These are phyloP conservation scores for Fregata magnificens DNA, from an alignment of 2,113 vertebrate species.

Conservation along the genomic window DNA sequence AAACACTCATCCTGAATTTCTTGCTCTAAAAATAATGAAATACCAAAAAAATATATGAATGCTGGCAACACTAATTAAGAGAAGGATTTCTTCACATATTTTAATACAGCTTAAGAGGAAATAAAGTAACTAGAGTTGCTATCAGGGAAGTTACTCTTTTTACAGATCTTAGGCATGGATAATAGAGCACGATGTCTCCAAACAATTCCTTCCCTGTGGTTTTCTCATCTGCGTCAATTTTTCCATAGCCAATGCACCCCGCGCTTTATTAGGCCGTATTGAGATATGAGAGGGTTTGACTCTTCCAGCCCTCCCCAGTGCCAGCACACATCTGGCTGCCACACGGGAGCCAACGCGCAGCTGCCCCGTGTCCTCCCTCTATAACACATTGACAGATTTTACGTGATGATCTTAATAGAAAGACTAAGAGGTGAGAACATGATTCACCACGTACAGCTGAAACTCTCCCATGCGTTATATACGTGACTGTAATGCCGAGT, in stretches of 20 bases:
- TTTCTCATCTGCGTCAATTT: neutral
- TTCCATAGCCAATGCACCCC: neutral
- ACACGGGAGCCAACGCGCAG: neutral
- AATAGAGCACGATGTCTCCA: neutral
- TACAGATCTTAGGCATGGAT: neutral
- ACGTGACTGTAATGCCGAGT: fast-evolving
- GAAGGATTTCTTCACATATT: neutral
- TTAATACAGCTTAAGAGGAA: neutral
- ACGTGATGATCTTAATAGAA: neutral
- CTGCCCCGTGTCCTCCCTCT: neutral
- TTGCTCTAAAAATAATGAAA: neutral
- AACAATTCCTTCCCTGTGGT: neutral
- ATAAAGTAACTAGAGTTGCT: neutral
- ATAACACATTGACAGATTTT: neutral
- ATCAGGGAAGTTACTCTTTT: neutral
- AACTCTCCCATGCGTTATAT: neutral
- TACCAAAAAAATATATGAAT: fast-evolving
- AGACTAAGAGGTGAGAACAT: neutral
- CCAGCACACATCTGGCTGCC: neutral
- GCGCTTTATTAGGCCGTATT: fast-evolving
- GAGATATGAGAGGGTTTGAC: neutral
- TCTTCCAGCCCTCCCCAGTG: neutral
- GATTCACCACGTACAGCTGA: neutral
- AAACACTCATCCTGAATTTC: neutral
- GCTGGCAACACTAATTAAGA: neutral